phyloP scores from a whole-genome alignment of 1,140 invertebrate genomes.

The Schlechtendalia chinensis region DNA sequence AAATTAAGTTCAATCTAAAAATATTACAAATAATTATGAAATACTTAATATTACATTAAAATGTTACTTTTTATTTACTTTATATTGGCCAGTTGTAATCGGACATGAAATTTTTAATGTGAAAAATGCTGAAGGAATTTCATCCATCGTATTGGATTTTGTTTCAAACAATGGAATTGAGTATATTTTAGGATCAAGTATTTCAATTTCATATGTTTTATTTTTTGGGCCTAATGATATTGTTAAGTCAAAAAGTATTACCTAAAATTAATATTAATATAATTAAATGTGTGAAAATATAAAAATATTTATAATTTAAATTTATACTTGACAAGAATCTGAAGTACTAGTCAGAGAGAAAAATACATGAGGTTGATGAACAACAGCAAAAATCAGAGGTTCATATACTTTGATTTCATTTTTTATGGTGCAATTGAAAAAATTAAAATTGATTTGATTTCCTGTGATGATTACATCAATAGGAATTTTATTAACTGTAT shows the following conservation, averaged over 20 bases:
- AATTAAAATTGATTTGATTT: constrained; percentile 48
- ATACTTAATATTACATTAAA: too few species aligned
- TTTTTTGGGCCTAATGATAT: constrained; percentile 33
- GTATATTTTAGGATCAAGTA: constrained; percentile 15
- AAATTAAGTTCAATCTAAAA: constrained; percentile 34
- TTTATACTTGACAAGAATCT: constrained; percentile 36
- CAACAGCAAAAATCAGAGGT: constrained; percentile 9
- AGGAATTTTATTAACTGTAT: constrained; percentile 30
- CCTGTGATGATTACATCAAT: constrained; percentile 40
- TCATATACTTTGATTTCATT: constrained; percentile 17
- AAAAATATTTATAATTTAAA: background rate
- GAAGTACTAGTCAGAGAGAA: constrained; percentile 21
- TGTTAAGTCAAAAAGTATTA: constrained; percentile 35
- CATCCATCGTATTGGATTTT: constrained; percentile 24
- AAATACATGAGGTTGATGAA: constrained; percentile 45
- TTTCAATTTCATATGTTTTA: constrained; percentile 5
- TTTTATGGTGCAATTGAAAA: constrained; percentile 3
- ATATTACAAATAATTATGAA: constrained; percentile 1
- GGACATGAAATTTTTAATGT: constrained; percentile 41
- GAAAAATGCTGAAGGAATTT: constrained; percentile 42
- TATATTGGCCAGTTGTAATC: constrained; percentile 13
- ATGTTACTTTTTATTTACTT: constrained; percentile 7
- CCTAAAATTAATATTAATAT: constrained; percentile 15
- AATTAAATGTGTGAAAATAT: background rate
- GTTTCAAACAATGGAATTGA: constrained; percentile 39